Evolutionary conservation across 2,113 vertebrate genomes (phyloP).

Genomic region (Hippolais icterina): DNA sequence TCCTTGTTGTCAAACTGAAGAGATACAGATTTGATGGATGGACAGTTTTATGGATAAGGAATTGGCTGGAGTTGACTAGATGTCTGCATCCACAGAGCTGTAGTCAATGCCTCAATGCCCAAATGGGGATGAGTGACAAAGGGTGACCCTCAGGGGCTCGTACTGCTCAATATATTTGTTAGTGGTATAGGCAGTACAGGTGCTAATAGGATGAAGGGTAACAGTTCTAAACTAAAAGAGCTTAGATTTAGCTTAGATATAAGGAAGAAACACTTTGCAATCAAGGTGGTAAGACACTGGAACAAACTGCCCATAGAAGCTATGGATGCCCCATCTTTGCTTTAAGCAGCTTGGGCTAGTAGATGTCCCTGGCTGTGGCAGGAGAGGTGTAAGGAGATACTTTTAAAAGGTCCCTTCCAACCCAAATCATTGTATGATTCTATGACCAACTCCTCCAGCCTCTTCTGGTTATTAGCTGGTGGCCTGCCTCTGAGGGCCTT

Average conservation of each 20-base stretch:
- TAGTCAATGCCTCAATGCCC: not conserved
- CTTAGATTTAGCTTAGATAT: not conserved
- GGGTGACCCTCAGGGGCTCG: accelerated
- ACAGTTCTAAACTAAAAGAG: not conserved
- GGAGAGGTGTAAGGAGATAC: not conserved
- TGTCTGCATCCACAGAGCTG: not conserved
- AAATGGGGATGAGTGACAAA: not conserved
- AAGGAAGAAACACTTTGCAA: not conserved
- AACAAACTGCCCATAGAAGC: not conserved
- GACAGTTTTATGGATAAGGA: not conserved
- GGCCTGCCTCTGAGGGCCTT: not conserved
- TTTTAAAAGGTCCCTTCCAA: not conserved
- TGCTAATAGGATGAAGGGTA: not conserved
- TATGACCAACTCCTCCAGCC: not conserved
- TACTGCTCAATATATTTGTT: not conserved
- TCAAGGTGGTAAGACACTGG: not conserved
- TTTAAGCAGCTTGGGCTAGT: not conserved
- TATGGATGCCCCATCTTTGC: not conserved
- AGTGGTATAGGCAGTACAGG: not conserved
- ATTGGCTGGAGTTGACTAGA: not conserved
- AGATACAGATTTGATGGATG: not conserved
- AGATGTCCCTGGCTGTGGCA: not conserved
- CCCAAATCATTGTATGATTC: not conserved
- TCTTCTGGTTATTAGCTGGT: not conserved
- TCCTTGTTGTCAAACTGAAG: not conserved